Base-by-base conservation (phyloP, 2,888 invertebrate genomes). In the Fragum sueziense region DNA sequence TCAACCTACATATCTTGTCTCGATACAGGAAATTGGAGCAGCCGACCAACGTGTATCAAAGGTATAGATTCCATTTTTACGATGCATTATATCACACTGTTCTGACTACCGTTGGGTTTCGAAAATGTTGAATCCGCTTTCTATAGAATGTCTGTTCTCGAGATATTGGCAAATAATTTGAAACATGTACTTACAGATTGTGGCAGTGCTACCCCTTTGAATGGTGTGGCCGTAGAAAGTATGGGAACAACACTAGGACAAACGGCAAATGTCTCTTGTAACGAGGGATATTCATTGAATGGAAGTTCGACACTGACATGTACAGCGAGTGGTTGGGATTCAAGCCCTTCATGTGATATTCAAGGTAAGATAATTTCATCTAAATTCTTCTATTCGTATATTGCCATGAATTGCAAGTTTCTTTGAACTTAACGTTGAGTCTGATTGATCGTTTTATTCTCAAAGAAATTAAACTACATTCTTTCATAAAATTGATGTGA, bases 241-340 rank as follows among this genome's bases (percentile, higher is more conserved):
- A 9, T 27, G 6, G 47, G 47, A 9, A 47, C n/a, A 67, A 47
- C 37, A 67, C 67, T 9, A 29, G n/a, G 4, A 17, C 14, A 14
- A 54, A 31, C 6, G 34, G 22, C 17, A 47, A 47, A 14, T 3
- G 31, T 76, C 3, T 25, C 25, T 17, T 76, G 76, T 47, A 29
- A 57, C 27, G 57, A n/a, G 25, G 76, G 76, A 14, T 71, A 67
- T 33, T 22, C n/a, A 31, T 25, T 76, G 17, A 57, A 34, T 34
- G 70, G 71, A 3, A 14, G n/a, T 22, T 14, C 47, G n/a, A 47
- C 47, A 4, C n/a, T 47, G n/a, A 20, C 47, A 14, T 47, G 47
- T 47, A 47, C 47, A 47, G 47, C 17, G 20, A 47, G 47, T 47
- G 47, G 47, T 47, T 77, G 77, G 77, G 47, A 59, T 22, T 31